Base-by-base conservation (phyloP, 2,888 invertebrate species). In the Ornithoptera alexandrae region DNA sequence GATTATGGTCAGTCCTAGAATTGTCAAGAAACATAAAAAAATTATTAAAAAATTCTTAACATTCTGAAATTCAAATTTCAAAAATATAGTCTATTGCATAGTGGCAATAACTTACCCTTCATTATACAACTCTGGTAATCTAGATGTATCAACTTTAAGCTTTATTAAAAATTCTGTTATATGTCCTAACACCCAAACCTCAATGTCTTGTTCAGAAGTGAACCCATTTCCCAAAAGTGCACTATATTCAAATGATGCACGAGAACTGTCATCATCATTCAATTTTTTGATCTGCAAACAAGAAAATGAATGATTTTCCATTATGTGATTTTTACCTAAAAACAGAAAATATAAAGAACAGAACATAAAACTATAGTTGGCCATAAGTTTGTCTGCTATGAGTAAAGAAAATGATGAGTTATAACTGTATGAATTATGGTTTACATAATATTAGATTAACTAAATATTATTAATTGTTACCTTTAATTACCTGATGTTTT, bases 141-240 rank as follows among this genome's bases (percentile, higher is more conserved):
- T 86, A 18, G 94, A 92, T 74, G 94, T 94, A 78, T 96, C 94
- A 46, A 96, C 89, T 76, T 94, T 93, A 3, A 96, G 86, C 77
- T 90, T 93, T 71, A 96, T 94, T 46, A 95, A 80, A 80, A 96
- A 95, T 79, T 94, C 94, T 0, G 94, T 94, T 42, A 90, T 84
- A 74, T 94, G 94, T 72, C 87, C 87, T n/a, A 94, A 92, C 6
- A 95, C 93, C 82, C 93, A 93, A 42, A 96, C 93, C 87, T 96
- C 96, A 65, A 96, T 89, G 79, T 96, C 94, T 70, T 94, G 89
- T 72, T 93, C 89, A 62, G 89, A 84, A 62, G 94, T 90, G 57
- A 93, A 83, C 22, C 92, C 86, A 76, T 93, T 90, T 22, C 93
- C 90, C 15, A 95, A 83, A 60, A 96, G 85, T n/a, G 93, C 93